Evolutionary conservation across 2,888 invertebrate species (phyloP).

Genomic region (Gymnoscelis rufifasciata): DNA sequence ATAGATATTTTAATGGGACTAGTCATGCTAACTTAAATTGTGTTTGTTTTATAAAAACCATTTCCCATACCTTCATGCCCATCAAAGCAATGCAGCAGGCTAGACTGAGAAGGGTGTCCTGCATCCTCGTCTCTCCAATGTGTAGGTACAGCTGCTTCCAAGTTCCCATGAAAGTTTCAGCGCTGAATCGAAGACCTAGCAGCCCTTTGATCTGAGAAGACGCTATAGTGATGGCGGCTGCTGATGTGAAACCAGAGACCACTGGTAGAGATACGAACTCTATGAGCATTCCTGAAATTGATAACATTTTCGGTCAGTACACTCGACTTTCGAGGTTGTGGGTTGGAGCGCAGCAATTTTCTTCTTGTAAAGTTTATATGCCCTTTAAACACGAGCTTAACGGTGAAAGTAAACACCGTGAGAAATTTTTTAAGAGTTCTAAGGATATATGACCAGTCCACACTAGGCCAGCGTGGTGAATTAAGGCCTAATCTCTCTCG

Average conservation of each 20-base stretch:
- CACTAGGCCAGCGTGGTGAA: no score
- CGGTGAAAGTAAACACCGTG: no score
- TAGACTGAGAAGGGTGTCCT: slow-evolving; percentile 81
- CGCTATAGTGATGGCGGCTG: slow-evolving; percentile 86
- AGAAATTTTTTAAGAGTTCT: no score
- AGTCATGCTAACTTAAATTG: no score
- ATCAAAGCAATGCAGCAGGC: slow-evolving; percentile 80
- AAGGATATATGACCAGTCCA: no score
- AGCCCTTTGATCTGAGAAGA: slow-evolving; percentile 86
- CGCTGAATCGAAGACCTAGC: slow-evolving; percentile 79
- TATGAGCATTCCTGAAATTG: slow-evolving; percentile 82
- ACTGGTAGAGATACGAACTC: slow-evolving; percentile 87
- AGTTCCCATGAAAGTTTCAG: slow-evolving; percentile 81
- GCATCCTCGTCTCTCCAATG: slow-evolving; percentile 72
- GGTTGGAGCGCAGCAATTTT: no score
- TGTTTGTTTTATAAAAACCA: not conserved
- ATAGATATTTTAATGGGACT: no score
- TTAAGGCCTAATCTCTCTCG: no score
- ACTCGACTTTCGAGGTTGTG: no score
- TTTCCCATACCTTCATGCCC: slow-evolving; percentile 77
- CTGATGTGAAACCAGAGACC: slow-evolving; percentile 86
- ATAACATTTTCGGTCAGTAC: not conserved
- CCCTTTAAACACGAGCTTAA: no score
- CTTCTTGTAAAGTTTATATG: no score
- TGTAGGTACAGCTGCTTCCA: slow-evolving; percentile 78